These are phyloP conservation scores for Lepus timidus DNA, from an alignment of 2,113 vertebrate genomes.

Conservation along the genomic window DNA sequence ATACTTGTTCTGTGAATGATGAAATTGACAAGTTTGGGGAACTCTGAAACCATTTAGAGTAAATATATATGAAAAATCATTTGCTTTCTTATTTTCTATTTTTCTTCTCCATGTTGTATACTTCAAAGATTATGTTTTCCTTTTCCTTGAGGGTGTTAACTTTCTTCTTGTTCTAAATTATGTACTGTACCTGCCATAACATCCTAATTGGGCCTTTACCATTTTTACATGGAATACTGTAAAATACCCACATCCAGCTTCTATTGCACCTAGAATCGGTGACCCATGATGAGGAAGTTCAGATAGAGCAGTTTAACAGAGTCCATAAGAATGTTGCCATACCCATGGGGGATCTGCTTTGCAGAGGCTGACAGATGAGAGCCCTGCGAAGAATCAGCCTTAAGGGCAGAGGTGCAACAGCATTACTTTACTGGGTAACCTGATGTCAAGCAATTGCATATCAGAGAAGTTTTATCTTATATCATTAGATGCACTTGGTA, in stretches of 20 bases:
- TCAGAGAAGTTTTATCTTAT: conserved; percentile 40
- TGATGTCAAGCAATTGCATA: conserved; percentile 44
- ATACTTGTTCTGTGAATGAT: not conserved
- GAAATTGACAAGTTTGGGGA: not conserved
- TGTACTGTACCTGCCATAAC: not conserved
- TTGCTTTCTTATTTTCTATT: conserved; percentile 48
- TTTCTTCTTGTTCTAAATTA: conserved; percentile 63
- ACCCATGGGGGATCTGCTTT: not conserved
- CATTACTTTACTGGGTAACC: conserved; percentile 46
- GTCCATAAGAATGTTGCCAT: conserved; percentile 33
- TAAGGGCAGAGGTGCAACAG: not conserved
- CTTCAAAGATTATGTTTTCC: conserved; percentile 53
- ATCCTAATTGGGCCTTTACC: conserved; percentile 48
- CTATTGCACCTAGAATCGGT: not conserved
- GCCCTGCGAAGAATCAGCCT: not conserved
- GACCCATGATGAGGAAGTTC: conserved; percentile 38
- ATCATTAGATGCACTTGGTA: conserved; percentile 52
- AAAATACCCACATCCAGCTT: conserved; percentile 15
- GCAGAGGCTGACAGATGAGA: conserved; percentile 48
- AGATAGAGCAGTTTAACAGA: not conserved
- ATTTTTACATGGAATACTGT: not conserved
- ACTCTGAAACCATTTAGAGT: not conserved
- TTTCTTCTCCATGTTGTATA: not conserved
- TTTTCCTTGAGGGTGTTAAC: not conserved
- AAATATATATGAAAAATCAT: not conserved